These are phyloP conservation scores for Myrmophylax atrothorax DNA, from an alignment of 2,113 vertebrate species.

Conservation along the genomic window DNA sequence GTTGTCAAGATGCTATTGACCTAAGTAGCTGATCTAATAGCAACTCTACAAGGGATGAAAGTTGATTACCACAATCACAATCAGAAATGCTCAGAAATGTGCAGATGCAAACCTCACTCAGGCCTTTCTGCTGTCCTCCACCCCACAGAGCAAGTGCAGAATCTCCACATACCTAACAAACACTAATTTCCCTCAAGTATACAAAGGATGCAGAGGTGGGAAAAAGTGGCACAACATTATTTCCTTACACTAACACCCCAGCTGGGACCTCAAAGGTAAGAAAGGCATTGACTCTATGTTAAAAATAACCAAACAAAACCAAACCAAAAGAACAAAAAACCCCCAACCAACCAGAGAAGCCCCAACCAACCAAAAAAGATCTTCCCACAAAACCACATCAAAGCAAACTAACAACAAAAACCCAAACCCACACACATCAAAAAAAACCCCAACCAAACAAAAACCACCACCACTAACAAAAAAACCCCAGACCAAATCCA, in stretches of 20 bases:
- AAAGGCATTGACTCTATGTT: neutral
- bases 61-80: neutral
- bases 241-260: neutral
- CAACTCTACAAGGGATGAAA: neutral
- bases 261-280: neutral
- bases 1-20: neutral
- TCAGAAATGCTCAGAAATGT: neutral
- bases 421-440: fast-evolving
- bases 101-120: neutral
- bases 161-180: neutral
- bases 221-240: neutral
- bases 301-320: neutral
- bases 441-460: neutral
- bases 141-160: neutral
- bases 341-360: neutral
- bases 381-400: neutral
- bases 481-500: neutral
- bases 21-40: neutral
- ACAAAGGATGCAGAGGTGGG: neutral
- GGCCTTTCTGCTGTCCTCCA: neutral
- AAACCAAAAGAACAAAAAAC: neutral
- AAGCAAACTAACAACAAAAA: neutral
- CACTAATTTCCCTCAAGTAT: neutral
- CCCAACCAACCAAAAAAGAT: neutral
- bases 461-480: neutral